Base-by-base conservation (phyloP, 2,113 vertebrate genomes). In the Pomatorhinus ruficollis region DNA sequence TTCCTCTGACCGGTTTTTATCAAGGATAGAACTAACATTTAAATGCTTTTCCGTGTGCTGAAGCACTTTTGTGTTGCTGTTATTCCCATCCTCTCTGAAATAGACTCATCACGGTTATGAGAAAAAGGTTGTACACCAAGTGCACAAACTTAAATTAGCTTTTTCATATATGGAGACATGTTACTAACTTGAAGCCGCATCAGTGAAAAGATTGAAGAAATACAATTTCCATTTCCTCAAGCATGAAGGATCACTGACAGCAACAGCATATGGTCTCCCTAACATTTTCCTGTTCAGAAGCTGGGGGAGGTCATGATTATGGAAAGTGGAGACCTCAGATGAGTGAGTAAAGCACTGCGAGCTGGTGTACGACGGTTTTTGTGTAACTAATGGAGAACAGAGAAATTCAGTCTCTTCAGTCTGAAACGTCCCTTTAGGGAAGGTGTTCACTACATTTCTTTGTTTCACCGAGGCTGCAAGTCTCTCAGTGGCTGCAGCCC, bases 251-350 rank as follows among this genome's bases (percentile, higher is more conserved):
- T 88, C 4, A 2, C 69, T 94, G 85, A 65, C 68, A 80, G 85
- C 59, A 69, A 79, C 35, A 88, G 40, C 79, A 81, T 83, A 80
- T 70, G 79, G 85, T 88, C 44, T 80, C 56, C 19, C 47, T 63
- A 90, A 88, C 39, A 83, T 79, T 85, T 85, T 28, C 28, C 20
- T 72, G 1, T 77, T 92, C 54, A 80, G 79, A 59, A 94, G 35
- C 4, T 92, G 71, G 68, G n/a, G 7, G 39, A 93, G 71, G 65
- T 94, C 79, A 50, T 45, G 75, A 23, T 35, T 76, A 27, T 27
- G 18, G 56, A 83, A 91, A 72, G 78, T 19, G 42, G 77, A 83
- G 54, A 53, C 59, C 66, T 83, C 25, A 65, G 4, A 45, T 0
- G 28, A 81, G 56, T 15, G 21, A 66, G 28, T 65, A 86, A 69